These are phyloP conservation scores for Drosophila sp. DNA, from an alignment of 1,140 invertebrate species.

Conservation along the genomic window DNA sequence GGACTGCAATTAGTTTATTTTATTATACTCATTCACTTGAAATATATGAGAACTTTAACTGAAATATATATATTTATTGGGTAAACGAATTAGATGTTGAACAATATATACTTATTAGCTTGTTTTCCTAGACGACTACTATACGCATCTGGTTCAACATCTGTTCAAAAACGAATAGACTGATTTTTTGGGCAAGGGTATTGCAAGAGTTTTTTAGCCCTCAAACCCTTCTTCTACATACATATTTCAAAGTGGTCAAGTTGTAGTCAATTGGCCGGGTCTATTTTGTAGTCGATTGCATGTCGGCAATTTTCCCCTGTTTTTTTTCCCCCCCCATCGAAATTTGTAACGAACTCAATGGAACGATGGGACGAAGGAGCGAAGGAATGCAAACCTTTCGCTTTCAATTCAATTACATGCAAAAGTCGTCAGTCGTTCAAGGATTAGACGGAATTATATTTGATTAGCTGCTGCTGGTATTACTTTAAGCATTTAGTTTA, in stretches of 20 bases:
- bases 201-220: background rate
- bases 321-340: constrained; percentile 55
- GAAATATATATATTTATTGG: too few relatives aligned
- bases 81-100: too few relatives aligned
- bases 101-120: too few relatives aligned
- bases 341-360: constrained; percentile 53
- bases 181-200: background rate
- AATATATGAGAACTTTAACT: too few relatives aligned
- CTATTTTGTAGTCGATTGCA: constrained; percentile 23
- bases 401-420: constrained; percentile 34
- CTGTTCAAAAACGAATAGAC: background rate
- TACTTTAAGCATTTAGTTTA: constrained; percentile 10
- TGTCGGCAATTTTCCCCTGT: constrained; percentile 69
- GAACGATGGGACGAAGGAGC: background rate
- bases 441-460: constrained; percentile 29
- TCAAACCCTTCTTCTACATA: background rate
- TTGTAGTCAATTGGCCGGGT: constrained; percentile 30
- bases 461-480: constrained; percentile 1
- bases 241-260: constrained; percentile 44
- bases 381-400: constrained; percentile 4
- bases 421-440: constrained; percentile 19
- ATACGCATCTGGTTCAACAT: too few relatives aligned
- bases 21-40: too few relatives aligned
- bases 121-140: too few relatives aligned
- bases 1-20: too few relatives aligned